Base-by-base conservation (phyloP, 1,140 invertebrate species). In the Zaprionus vittiger region DNA sequence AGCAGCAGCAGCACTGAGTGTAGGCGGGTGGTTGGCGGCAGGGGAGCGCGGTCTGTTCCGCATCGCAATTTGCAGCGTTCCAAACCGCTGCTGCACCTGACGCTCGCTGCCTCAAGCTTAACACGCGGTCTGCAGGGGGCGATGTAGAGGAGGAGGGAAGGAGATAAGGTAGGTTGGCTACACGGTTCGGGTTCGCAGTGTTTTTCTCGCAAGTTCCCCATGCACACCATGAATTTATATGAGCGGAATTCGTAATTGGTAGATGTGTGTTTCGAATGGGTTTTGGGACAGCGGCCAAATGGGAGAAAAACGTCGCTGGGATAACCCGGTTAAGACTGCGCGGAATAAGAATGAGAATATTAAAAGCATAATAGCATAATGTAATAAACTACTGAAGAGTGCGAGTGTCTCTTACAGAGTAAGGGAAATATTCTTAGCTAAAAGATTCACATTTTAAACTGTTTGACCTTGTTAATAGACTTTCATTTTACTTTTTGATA, bases 41-140 rank as follows among this genome's bases (percentile, higher is more conserved):
- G 41, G 68, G 68, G 60, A 14, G 71, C 57, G 37, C 26, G 37
- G 26, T 62, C 49, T 55, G 65, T 22, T 62, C 69, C 57, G 57
- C 57, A 69, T 66, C 28, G 68, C 83, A 77, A 80, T 86, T 79
- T 86, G 83, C 65, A 72, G 34, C 60, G 64, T 56, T 34, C 47
- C 70, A 67, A 79, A 79, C 73, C 55, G 72, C 76, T 69, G 26
- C 28, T 31, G 56, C 69, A 67, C 69, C 77, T 68, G 67, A 44
- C 52, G 28, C 66, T 65, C 72, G 9, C 31, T 2, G 37, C 56
- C 69, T 67, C 61, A 52, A 62, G 70, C 75, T 37, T 28, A 75
- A 41, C 67, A 75, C 61, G 73, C 60, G 70, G 20, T 34, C 31
- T 54, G 14, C 59, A 49, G 41, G 38, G 56, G 41, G 56, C 2